A percentile compares a stretch with the other conserved stretches of the same genome.
Conservation (phyloP, 2,113 vertebrate genomes). For the rabbit (Oryctolagus cuniculus) region DNA sequence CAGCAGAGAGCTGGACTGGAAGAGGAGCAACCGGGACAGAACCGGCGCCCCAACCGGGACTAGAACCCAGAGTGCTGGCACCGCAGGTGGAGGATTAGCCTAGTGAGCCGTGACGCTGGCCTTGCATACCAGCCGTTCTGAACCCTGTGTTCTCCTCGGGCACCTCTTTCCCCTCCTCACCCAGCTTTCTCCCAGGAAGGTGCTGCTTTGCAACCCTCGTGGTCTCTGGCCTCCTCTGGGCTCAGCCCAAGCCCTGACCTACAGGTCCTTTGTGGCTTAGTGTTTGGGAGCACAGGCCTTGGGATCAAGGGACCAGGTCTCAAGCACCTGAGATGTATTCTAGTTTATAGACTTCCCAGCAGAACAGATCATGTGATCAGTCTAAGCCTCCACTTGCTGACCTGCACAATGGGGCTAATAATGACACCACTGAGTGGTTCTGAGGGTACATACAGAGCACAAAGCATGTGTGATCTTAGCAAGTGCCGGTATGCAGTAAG, state of each 20-base stretch:
- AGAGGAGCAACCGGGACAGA: no score
- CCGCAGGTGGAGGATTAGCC: no score
- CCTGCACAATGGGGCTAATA: not conserved
- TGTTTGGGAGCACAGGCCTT: fast-evolving
- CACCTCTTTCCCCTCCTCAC: not conserved
- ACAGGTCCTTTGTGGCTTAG: not conserved
- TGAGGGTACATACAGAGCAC: not conserved
- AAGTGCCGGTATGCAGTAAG: not conserved
- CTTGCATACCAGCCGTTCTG: not conserved
- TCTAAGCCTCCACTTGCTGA: not conserved
- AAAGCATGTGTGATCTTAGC: no score
- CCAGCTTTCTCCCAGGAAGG: not conserved
- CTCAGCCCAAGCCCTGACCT: not conserved
- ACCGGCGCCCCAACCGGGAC: no score
- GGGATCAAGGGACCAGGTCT: not conserved
- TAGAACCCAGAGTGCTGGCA: no score
- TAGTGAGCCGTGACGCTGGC: no score
- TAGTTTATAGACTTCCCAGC: not conserved
- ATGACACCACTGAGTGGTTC: no score
- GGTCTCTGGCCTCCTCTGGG: not conserved
- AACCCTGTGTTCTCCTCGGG: not conserved
- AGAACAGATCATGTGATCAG: not conserved
- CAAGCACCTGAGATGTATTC: not conserved
- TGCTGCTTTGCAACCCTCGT: not conserved
- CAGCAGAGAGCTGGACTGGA: no score